Base-by-base conservation (phyloP, 1,140 invertebrate species). In the Amyelois transitella region DNA sequence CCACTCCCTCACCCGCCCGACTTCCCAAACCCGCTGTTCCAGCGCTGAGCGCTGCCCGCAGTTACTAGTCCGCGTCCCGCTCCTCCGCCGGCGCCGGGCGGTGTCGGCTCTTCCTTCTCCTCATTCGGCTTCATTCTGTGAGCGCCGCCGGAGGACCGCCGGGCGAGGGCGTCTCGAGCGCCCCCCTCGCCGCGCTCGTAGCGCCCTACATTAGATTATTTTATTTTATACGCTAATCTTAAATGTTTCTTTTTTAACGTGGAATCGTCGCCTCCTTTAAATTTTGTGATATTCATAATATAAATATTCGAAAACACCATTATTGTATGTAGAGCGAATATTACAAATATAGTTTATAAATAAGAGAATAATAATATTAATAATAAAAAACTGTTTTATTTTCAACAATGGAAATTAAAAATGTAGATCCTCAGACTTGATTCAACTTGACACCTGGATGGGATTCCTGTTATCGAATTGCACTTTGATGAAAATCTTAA, bases 11-110 rank as follows among this genome's bases (percentile, higher is more conserved):
- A 98, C 90, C 96, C 96, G 51, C 94, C 96, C 62, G 96, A 98
- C 88, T 97, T 98, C 89, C 96, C 96, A 51, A 98, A 98, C 81
- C 96, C 96, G 51, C 90, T 98, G 64, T 97, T 97, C 86, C 95
- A 96, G 72, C 96, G 95, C 70, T 94, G 91, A 69, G 92, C 94
- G 72, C 32, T 87, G 28, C 87, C 75, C 20, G 45, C 18, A 12
- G 20, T 48, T 48, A 93, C 90, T 97, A 96, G 91, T 92, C 93
- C 64, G 80, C 78, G 76, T 88, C 88, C 89, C 72, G 89, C 89
- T 81, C 85, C 83, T 84, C 81, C 82, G 81, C 88, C 89, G 84
- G 81, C 84, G 76, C 84, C 75, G 76, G 77, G 75, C 76, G 84
- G 84, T 87, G 84, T 78, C 77, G 84, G 84, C 76, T 84, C 76